Percentiles rank a stretch among this genome's conserved stretches.
Evolutionary conservation across 2,797 vertebrate genomes (phyloP).

Genomic region (Sternotherus odoratus): DNA sequence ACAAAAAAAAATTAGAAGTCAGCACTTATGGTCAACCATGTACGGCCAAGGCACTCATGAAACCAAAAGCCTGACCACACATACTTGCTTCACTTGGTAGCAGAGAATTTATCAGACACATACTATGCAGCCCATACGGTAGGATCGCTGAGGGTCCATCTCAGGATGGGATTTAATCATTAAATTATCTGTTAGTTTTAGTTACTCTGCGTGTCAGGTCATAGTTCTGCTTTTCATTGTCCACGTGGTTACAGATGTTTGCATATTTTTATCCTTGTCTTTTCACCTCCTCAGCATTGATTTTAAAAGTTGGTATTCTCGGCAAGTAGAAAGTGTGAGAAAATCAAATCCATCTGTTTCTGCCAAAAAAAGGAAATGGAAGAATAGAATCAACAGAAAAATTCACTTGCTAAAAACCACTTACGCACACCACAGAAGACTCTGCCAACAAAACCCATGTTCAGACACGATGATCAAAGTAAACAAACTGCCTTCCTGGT

Average conservation of each 20-base stretch:
- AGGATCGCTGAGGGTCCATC: not conserved
- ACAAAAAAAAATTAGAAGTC: not conserved
- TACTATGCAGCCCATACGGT: not conserved
- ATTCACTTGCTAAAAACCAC: not conserved
- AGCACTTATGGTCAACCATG: rapidly evolving
- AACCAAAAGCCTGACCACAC: not conserved
- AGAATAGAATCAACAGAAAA: not conserved
- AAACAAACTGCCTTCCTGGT: not conserved
- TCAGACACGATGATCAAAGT: not conserved
- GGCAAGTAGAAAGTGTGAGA: not conserved
- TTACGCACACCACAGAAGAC: not conserved
- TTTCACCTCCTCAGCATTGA: conserved; percentile 16
- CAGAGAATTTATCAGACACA: not conserved
- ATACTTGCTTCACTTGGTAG: not conserved
- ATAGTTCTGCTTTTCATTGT: not conserved
- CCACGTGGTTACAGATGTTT: not conserved
- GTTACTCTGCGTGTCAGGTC: not conserved
- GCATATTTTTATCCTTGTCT: not conserved
- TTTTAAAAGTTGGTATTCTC: not conserved
- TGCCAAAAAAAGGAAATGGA: not conserved
- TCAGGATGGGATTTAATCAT: not conserved
- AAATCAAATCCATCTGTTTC: not conserved
- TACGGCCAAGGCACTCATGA: not conserved
- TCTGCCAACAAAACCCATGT: not conserved
- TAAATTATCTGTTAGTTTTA: not conserved